Conservation (phyloP, 2,888 invertebrate genomes). For the Epinotia ramella region DNA sequence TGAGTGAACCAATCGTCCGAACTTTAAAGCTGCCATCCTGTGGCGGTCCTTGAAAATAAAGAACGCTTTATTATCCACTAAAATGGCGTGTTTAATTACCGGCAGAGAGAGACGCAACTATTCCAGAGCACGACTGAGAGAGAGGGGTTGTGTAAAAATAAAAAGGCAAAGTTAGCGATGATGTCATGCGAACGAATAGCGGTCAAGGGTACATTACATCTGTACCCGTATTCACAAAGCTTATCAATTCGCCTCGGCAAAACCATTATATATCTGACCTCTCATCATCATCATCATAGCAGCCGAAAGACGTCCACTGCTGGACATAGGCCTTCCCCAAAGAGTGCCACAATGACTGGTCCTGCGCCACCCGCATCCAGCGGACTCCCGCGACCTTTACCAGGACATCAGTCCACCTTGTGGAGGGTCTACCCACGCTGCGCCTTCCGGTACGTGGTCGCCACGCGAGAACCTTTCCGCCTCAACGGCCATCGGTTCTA, state of each 20-base stretch:
- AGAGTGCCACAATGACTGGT: too few species aligned
- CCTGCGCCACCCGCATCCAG: too few species aligned
- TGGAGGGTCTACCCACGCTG: too few species aligned
- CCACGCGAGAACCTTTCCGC: too few species aligned
- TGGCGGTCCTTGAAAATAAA: slow-evolving; percentile 38
- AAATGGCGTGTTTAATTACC: slow-evolving; percentile 44
- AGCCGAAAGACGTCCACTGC: too few species aligned
- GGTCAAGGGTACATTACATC: slow-evolving; percentile 74
- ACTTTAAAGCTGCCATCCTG: slow-evolving; percentile 25
- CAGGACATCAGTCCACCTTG: too few species aligned
- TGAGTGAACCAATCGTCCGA: slow-evolving; percentile 5
- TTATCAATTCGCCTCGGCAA: neutral
- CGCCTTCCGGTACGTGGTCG: too few species aligned
- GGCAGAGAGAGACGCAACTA: slow-evolving; percentile 50
- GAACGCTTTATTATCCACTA: slow-evolving; percentile 35
- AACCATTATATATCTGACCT: neutral
- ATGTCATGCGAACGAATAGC: slow-evolving; percentile 79
- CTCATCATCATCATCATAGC: too few species aligned
- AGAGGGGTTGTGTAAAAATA: slow-evolving; percentile 68
- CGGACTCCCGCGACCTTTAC: too few species aligned
- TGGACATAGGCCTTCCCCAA: too few species aligned
- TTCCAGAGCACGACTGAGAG: slow-evolving; percentile 52
- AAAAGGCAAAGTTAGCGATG: slow-evolving; percentile 67
- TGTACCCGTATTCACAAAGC: slow-evolving; percentile 39
- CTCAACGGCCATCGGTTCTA: too few species aligned